Base-by-base conservation (phyloP, 1,140 invertebrate species). In the Drosophila ficusphila region DNA sequence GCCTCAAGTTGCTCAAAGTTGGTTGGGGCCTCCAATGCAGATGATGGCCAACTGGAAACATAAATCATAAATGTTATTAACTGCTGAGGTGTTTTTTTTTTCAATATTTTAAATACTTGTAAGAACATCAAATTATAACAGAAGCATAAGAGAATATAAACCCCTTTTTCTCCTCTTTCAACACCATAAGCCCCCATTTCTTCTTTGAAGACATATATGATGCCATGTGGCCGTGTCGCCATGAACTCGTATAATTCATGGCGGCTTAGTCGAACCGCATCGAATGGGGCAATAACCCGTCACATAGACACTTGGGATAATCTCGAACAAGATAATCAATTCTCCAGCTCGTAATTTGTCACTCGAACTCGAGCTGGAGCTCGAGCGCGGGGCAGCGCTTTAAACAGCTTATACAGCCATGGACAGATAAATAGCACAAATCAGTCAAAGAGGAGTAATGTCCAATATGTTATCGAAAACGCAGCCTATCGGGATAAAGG, bases 351-450 rank as follows among this genome's bases (percentile, higher is more conserved):
- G 68, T 71, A 71, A 71, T 71, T 71, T 71, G 54, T 71, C 68
- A 71, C 60, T 67, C 36, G 62, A 38, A 42, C 19, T 23, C 33
- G 34, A 16, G 42, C 21, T 12, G 41, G 12, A 23, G 23, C 23
- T 23, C 31, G 4, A 11, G 16, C 64, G 11, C 19, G 7, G 36
- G 52, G 65, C 42, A 70, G 36, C 54, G 67, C 67, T 60, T 71
- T 71, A 71, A 71, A 71, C 68, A 71, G 68, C 68, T 71, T 71
- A 71, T 71, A n/a, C n/a, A n/a, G n/a, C n/a, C n/a, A n/a, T n/a
- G n/a, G n/a, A n/a, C n/a, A n/a, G n/a, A n/a, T n/a, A n/a, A n/a
- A n/a, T n/a, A n/a, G n/a, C n/a, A n/a, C n/a, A n/a, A n/a, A n/a
- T n/a, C n/a, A n/a, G n/a, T n/a, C n/a, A n/a, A n/a, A n/a, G n/a